Conservation (phyloP, 2,113 vertebrate genomes). For the Ptilorrhoa leucosticta region DNA sequence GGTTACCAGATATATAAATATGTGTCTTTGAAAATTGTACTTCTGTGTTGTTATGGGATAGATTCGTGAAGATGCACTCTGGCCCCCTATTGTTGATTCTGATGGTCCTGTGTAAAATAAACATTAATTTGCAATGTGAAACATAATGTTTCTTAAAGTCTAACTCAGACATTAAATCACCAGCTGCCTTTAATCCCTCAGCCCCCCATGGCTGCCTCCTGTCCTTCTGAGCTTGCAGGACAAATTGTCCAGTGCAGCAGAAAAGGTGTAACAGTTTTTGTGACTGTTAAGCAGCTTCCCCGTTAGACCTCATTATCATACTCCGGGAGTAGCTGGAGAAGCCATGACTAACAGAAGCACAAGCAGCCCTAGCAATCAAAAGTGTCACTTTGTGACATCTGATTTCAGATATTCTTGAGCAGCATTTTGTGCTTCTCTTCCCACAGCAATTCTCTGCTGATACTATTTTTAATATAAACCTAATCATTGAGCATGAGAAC, state of each 20-base stretch:
- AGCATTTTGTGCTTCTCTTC: background rate
- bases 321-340: background rate
- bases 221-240: background rate
- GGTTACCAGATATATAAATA: background rate
- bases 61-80: background rate
- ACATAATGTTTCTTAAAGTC: background rate
- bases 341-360: background rate
- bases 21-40: background rate
- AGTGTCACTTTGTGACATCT: background rate
- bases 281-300: background rate
- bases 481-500: background rate
- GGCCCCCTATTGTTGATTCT: background rate
- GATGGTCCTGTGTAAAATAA: conserved; percentile 47
- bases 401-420: background rate
- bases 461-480: background rate
- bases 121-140: conserved; percentile 30
- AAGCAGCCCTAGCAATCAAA: background rate
- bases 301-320: background rate
- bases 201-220: background rate
- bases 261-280: background rate
- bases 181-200: conserved; percentile 9
- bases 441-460: background rate
- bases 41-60: background rate
- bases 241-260: background rate
- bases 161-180: conserved; percentile 33